Conservation (phyloP, 2,888 invertebrate species). For the Geophilus truncorum region DNA sequence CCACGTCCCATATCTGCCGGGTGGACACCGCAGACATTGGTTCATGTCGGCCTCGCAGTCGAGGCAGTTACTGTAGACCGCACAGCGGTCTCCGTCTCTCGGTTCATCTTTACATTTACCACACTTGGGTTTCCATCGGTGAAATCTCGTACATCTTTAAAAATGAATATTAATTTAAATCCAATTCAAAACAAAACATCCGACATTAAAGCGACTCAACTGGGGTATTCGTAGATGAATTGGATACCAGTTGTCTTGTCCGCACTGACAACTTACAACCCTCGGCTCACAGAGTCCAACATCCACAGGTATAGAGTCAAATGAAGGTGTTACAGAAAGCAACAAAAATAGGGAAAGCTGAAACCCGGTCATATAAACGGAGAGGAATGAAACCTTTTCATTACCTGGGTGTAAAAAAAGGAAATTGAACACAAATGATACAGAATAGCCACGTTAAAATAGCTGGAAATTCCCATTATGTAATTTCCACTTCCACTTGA, state of each 20-base stretch:
- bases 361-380: not conserved
- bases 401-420: not conserved
- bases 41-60: conserved; percentile 33
- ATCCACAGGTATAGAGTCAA: not conserved
- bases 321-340: not conserved
- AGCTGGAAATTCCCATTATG: not conserved
- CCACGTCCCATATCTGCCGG: conserved; percentile 35
- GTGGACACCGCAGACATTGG: conserved; percentile 33
- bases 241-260: not conserved
- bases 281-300: not conserved
- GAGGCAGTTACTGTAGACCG: conserved; percentile 29
- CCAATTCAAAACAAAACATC: not conserved
- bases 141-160: not conserved
- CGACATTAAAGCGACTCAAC: not conserved
- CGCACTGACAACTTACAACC: not conserved
- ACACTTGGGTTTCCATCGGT: not conserved
- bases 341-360: not conserved
- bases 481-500: not conserved
- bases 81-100: not conserved
- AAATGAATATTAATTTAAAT: not conserved
- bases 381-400: not conserved
- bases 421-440: not conserved
- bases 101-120: not conserved
- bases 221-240: not conserved
- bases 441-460: not conserved